Percentiles rank a stretch among this genome's conserved stretches.
These are phyloP conservation scores for Corythornis cristatus DNA, from an alignment of 2,113 vertebrate genomes.

Conservation along the genomic window DNA sequence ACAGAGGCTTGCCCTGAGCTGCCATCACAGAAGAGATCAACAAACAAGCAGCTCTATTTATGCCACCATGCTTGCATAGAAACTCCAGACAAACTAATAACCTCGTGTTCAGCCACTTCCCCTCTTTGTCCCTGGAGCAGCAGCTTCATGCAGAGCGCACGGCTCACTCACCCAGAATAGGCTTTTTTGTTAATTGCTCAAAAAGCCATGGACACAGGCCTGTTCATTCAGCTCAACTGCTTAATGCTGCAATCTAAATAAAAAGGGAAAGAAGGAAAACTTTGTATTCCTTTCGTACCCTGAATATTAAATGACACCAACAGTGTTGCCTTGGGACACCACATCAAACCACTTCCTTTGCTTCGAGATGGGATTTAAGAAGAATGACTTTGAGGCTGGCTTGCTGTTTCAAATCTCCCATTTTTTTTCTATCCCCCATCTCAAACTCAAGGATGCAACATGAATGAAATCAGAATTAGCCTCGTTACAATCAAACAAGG, in stretches of 20 bases:
- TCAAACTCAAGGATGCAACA: background rate
- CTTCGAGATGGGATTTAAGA: background rate
- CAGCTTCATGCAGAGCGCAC: background rate
- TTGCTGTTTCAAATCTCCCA: background rate
- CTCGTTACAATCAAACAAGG: background rate
- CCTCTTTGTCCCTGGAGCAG: background rate
- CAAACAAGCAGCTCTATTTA: conserved; percentile 9
- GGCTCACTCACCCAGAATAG: background rate
- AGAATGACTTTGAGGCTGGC: background rate
- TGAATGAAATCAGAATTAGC: conserved; percentile 41
- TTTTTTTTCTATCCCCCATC: background rate
- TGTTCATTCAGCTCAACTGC: background rate
- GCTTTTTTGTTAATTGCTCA: background rate
- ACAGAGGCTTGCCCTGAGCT: conserved; percentile 4
- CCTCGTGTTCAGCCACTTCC: conserved; percentile 13
- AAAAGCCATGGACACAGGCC: background rate
- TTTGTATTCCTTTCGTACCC: background rate
- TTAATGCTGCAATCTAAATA: background rate
- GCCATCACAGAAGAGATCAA: background rate
- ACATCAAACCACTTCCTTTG: conserved; percentile 8
- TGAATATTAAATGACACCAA: background rate
- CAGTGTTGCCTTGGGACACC: background rate
- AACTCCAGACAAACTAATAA: background rate
- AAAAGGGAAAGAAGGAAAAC: conserved; percentile 11
- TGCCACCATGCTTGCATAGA: background rate